Percentiles rank a stretch among this genome's conserved stretches.
phyloP scores from a whole-genome alignment of 1,140 invertebrate species.

The Rhopalosiphum padi region DNA sequence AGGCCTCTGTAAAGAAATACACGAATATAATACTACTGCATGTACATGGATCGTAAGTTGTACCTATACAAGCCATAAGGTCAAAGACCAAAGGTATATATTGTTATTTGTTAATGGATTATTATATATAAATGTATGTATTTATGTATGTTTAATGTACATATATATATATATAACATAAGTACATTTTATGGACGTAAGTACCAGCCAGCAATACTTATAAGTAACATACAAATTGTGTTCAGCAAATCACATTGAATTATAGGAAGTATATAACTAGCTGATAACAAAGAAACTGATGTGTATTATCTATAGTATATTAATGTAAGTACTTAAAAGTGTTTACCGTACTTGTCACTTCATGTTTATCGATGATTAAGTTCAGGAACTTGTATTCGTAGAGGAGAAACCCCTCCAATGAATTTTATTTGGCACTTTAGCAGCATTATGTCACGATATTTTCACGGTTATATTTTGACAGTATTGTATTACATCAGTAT shows the following conservation, averaged over 20 bases:
- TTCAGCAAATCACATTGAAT: background rate
- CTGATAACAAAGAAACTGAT: background rate
- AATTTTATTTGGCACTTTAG: too few relatives aligned
- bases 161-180: background rate
- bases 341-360: too few relatives aligned
- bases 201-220: background rate
- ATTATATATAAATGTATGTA: background rate
- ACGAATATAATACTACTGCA: background rate
- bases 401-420: too few relatives aligned
- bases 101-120: background rate
- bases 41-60: background rate
- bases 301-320: too few relatives aligned
- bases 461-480: too few relatives aligned
- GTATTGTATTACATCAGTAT: too few relatives aligned
- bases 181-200: background rate
- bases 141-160: background rate
- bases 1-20: background rate
- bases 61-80: background rate
- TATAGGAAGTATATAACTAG: background rate
- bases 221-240: background rate
- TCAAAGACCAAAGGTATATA: constrained; percentile 1
- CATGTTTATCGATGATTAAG: too few relatives aligned
- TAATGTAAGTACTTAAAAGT: too few relatives aligned
- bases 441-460: too few relatives aligned
- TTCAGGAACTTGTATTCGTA: too few relatives aligned